Percentiles rank a stretch among this genome's conserved stretches.
These are phyloP conservation scores for Drosophila leonis DNA, from an alignment of 2,888 invertebrate species.

Conservation along the genomic window DNA sequence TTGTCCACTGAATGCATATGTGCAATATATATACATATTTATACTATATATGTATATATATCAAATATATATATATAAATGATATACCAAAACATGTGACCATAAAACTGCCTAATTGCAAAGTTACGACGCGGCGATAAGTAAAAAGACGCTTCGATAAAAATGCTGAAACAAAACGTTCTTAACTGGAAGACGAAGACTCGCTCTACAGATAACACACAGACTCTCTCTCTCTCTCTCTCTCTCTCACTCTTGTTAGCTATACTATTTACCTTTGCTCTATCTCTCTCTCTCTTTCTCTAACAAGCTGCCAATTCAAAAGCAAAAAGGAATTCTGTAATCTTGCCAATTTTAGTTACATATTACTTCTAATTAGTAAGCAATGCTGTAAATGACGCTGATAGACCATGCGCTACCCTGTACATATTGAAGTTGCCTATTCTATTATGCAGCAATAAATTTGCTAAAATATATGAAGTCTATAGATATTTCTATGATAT, in stretches of 20 bases:
- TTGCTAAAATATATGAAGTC: not conserved
- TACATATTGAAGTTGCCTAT: not conserved
- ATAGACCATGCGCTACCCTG: slow-evolving; percentile 18
- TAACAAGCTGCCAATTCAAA: too few species aligned
- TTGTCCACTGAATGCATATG: not conserved
- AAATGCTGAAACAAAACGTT: slow-evolving; percentile 11
- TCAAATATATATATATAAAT: not conserved
- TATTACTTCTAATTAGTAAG: slow-evolving; percentile 19
- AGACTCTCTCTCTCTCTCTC: not conserved
- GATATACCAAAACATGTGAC: not conserved
- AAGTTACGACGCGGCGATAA: slow-evolving; percentile 35
- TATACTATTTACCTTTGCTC: not conserved
- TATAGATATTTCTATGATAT: not conserved
- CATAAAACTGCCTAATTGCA: slow-evolving; percentile 29
- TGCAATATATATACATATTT: not conserved
- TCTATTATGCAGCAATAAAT: not conserved
- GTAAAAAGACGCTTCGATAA: slow-evolving; percentile 17
- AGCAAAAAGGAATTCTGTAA: slow-evolving; percentile 9
- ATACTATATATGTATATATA: slow-evolving; percentile 14
- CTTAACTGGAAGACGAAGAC: not conserved
- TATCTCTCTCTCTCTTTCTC: not conserved
- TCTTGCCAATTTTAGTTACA: slow-evolving; percentile 17
- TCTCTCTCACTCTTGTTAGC: not conserved
- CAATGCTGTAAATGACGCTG: not conserved
- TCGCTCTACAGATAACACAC: slow-evolving; percentile 1